These are phyloP conservation scores for Epiperipatus broadwayi DNA, from an alignment of 2,888 invertebrate genomes.

Conservation along the genomic window DNA sequence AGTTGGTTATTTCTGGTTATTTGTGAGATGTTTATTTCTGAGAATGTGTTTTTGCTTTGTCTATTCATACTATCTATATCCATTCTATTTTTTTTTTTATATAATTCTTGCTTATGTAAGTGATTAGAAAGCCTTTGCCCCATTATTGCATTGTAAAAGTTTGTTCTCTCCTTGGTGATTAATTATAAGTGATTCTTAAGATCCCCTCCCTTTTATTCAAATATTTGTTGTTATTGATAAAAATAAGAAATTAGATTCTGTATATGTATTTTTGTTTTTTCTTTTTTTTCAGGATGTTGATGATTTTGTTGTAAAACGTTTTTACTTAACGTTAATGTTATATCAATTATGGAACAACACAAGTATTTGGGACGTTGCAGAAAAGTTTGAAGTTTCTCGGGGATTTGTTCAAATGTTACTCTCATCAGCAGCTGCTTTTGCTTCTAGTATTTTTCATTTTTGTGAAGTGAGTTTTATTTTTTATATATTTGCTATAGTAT, in stretches of 20 bases:
- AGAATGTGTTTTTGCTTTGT: too few species aligned
- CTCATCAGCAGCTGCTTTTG: slow-evolving; percentile 46
- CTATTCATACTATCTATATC: too few species aligned
- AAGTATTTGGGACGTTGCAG: slow-evolving; percentile 36
- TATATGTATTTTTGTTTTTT: slow-evolving; percentile 6
- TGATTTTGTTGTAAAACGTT: slow-evolving; percentile 45
- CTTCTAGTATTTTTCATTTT: slow-evolving; percentile 54
- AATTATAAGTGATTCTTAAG: background rate
- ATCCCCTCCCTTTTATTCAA: slow-evolving; percentile 9
- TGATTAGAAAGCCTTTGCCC: too few species aligned
- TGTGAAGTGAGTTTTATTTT: slow-evolving; percentile 38
- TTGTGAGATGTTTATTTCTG: too few species aligned
- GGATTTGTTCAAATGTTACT: slow-evolving; percentile 60
- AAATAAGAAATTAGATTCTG: slow-evolving; percentile 10
- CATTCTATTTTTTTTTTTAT: too few species aligned
- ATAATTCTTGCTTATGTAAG: too few species aligned
- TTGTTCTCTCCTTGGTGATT: slow-evolving; percentile 8
- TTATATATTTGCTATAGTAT: background rate
- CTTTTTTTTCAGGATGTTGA: slow-evolving; percentile 36
- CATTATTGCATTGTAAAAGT: slow-evolving; percentile 16
- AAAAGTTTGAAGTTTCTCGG: slow-evolving; percentile 48
- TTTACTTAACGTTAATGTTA: slow-evolving; percentile 68
- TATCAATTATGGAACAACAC: slow-evolving; percentile 40
- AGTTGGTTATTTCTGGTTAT: too few species aligned
- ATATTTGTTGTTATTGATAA: background rate